Evolutionary conservation across 2,888 invertebrate genomes (phyloP).

Genomic region (Mesochorus sp.): DNA sequence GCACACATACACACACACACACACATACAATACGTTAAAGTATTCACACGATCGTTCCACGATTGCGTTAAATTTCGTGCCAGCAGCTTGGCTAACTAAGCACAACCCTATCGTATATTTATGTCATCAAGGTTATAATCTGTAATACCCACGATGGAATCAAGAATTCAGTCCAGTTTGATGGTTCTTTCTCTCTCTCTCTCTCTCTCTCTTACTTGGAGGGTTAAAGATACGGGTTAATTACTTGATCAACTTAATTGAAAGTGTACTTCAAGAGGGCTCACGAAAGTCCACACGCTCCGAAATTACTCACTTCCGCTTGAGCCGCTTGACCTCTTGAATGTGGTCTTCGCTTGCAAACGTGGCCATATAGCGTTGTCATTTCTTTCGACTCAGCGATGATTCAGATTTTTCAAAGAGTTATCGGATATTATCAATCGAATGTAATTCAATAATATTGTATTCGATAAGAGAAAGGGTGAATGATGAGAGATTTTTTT

Average conservation of each 20-base stretch:
- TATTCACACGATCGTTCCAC: not conserved
- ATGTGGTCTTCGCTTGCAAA: slow-evolving; percentile 15
- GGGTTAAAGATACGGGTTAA: slow-evolving; percentile 69
- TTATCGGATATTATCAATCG: no score
- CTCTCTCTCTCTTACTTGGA: not conserved
- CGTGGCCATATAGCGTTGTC: not conserved
- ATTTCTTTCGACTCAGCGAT: slow-evolving; percentile 9
- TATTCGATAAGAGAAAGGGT: no score
- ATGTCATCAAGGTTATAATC: not conserved
- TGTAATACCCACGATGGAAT: not conserved
- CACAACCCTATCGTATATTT: not conserved
- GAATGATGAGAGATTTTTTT: no score
- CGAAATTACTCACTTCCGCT: slow-evolving; percentile 73
- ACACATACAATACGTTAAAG: not conserved
- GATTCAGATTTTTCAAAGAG: no score
- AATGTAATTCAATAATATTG: no score
- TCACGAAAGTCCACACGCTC: slow-evolving; percentile 65
- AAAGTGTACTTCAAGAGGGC: slow-evolving; percentile 67
- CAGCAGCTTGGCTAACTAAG: no score
- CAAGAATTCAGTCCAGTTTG: slow-evolving; percentile 10
- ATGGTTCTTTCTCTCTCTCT: slow-evolving; percentile 2
- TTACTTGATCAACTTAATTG: slow-evolving; percentile 74
- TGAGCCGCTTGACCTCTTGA: slow-evolving; percentile 40
- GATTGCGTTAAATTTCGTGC: slow-evolving; percentile 5
- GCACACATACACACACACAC: no score